Conservation (phyloP, 2,888 invertebrate species). For the Trissonchulus latispiculum region DNA sequence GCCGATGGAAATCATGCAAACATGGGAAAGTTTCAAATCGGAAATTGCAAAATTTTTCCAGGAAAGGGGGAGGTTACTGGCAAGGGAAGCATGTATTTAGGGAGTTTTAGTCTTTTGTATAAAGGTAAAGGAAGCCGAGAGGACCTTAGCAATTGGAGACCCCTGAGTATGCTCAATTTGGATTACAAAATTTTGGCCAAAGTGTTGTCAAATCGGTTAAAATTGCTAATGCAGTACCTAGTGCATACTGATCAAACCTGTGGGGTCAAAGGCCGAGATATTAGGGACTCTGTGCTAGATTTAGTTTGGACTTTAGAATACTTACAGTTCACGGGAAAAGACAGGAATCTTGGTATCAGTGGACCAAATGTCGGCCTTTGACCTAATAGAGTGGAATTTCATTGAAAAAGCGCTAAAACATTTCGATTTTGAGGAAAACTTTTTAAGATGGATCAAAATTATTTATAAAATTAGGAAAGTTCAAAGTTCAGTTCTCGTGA, state of each 20-base stretch:
- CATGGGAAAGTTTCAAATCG: background rate
- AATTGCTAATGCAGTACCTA: background rate
- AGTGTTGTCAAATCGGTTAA: background rate
- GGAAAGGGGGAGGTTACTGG: background rate
- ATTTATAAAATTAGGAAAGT: background rate
- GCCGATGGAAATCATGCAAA: background rate
- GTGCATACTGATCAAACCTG: background rate
- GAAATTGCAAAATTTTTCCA: background rate
- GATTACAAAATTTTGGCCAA: constrained; percentile 6
- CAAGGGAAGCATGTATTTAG: background rate
- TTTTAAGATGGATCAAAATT: background rate
- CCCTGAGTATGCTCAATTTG: background rate
- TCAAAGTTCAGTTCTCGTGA: background rate
- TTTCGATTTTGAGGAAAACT: background rate
- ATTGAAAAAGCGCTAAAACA: background rate
- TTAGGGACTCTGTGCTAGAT: background rate
- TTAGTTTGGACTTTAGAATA: background rate
- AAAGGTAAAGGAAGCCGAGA: background rate
- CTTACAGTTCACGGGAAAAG: background rate
- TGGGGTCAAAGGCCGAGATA: background rate
- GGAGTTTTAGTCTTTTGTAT: background rate
- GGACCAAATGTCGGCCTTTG: constrained; percentile 1
- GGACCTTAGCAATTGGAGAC: background rate
- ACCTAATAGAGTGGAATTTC: background rate
- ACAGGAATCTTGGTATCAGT: background rate